A percentile compares a stretch with the other conserved stretches of the same genome.
Conservation (phyloP, 2,113 vertebrate species). For the Clinocottus analis region DNA sequence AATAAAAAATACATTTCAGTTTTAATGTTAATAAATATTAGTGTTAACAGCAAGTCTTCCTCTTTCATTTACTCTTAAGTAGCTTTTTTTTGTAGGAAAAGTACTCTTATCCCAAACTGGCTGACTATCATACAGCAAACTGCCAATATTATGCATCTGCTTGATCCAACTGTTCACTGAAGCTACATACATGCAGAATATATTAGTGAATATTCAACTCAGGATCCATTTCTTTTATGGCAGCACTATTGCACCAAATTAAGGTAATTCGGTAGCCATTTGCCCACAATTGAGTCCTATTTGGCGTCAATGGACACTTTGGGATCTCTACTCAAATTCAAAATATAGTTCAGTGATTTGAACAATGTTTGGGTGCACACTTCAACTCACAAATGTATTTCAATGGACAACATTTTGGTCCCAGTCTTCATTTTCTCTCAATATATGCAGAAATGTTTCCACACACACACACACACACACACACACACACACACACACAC, state of each 20-base stretch:
- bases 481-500: no score
- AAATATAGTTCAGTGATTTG: not conserved
- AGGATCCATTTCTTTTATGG: not conserved
- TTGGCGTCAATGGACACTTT: not conserved
- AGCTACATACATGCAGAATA: not conserved
- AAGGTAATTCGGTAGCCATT: not conserved
- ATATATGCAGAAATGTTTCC: not conserved
- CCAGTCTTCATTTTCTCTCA: not conserved
- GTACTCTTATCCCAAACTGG: not conserved
- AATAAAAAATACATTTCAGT: not conserved
- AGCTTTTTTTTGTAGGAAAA: not conserved
- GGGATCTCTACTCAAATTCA: not conserved
- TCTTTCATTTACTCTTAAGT: not conserved
- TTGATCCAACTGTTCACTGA: not conserved
- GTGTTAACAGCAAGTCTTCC: not conserved
- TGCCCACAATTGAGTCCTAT: not conserved
- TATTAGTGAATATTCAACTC: not conserved
- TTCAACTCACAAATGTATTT: slow-evolving; percentile 2
- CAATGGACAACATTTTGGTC: not conserved
- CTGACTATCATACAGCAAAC: not conserved
- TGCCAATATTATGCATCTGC: not conserved
- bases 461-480: no score
- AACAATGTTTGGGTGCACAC: not conserved
- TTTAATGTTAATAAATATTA: slow-evolving; percentile 5
- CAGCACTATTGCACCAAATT: not conserved